These are phyloP conservation scores for Sciurus carolinensis DNA, from an alignment of 2,797 vertebrate genomes.

Conservation along the genomic window DNA sequence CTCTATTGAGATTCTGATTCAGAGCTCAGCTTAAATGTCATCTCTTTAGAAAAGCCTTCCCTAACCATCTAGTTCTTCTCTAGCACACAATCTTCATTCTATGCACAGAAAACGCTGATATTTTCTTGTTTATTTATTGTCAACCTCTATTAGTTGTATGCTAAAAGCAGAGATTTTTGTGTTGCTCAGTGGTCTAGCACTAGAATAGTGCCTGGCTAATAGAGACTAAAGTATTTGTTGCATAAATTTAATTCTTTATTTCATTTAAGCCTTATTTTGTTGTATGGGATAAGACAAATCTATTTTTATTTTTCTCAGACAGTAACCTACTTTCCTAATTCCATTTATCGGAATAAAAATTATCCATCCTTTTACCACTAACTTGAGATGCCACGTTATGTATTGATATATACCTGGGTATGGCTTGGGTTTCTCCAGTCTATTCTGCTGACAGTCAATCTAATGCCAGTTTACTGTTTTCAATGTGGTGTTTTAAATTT, in stretches of 20 bases:
- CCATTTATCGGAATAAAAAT: background rate
- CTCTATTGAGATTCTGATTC: background rate
- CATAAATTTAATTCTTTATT: conserved; percentile 8
- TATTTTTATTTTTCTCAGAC: conserved; percentile 20
- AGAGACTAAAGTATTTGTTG: background rate
- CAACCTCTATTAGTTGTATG: background rate
- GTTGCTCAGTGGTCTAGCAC: background rate
- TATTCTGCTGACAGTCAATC: background rate
- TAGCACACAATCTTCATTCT: background rate
- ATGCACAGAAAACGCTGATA: background rate
- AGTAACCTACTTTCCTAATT: conserved; percentile 9
- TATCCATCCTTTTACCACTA: background rate
- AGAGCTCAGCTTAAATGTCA: background rate
- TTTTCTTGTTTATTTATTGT: background rate
- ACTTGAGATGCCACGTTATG: background rate
- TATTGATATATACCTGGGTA: background rate
- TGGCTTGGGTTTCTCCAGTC: background rate
- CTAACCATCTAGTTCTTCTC: background rate
- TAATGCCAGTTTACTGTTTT: background rate
- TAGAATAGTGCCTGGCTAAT: background rate
- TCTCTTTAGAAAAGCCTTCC: background rate
- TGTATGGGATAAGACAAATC: background rate
- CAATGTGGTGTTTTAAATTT: conserved; percentile 16
- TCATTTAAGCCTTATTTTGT: conserved; percentile 13
- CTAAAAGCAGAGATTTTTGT: background rate